Base-by-base conservation (phyloP, 2,888 invertebrate species). In the Ptychoptera contaminata region DNA sequence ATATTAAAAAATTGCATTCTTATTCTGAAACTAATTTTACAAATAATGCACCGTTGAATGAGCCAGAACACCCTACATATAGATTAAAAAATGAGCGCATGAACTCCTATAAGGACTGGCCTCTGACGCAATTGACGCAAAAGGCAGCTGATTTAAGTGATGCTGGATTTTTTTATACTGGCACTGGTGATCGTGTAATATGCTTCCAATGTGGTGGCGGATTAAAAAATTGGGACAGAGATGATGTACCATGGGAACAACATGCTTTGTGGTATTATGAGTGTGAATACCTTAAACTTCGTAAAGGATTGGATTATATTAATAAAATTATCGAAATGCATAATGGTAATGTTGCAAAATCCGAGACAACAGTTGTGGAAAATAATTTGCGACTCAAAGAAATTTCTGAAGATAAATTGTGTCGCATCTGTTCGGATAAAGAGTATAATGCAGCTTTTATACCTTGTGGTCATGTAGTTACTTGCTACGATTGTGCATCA, bases 151-250 rank as follows among this genome's bases (percentile, higher is more conserved):
- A 80, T 46, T 68, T 94, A 44, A 83, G 86, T 10, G 82, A 85
- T 51, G 92, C 93, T 36, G 94, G 94, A 32, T 93, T 94, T 66
- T 93, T 81, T 60, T 93, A 92, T 58, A 83, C 85, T 8, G 92
- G 91, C 52, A 74, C 77, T 49, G 82, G 82, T 36, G 94, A 94
- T 65, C 82, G 88, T 57, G 91, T 92, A 0, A 77, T 87, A 47
- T 96, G 94, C 60, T 94, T 87, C 63, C 84, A 84, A 59, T 96
- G 96, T 61, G 91, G 90, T 53, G 91, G 92, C 38, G 93, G 93
- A 1, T 70, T 96, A 6, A 83, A 88, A 56, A 90, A 92, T 60
- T 96, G 94, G 94, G 87, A 90, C 59, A 77, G 78, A 38, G 35
- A 77, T 47, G 94, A 96, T 63, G 80, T 86, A 52, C 92, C 94